Base-by-base conservation (phyloP, 23 tunicate genomes). In the Clavelina lepadiformis region DNA sequence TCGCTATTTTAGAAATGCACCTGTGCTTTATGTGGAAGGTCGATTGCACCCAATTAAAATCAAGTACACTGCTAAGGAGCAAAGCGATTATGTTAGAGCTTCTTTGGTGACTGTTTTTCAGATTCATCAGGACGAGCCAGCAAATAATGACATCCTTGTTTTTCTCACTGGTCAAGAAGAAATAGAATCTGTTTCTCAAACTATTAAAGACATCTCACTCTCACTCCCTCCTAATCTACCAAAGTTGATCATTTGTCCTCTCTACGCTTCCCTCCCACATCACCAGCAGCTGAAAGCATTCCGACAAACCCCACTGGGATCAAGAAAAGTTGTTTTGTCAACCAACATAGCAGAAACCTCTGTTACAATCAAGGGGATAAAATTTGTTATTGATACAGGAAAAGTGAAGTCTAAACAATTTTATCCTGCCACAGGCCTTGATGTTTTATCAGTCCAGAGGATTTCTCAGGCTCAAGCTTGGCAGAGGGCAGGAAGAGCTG, bases 401-500 rank as follows among this genome's bases (percentile, higher is more conserved):
- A 89, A 70, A 58, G 97, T 89, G 13, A 89, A 89, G 70, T 83
- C 83, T 22, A 89, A 89, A 81, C 74, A 65, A 20, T 89, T 81
- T 64, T 69, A 82, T 50, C 88, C 97, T 31, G 31, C 65, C 3
- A 75, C 83, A 20, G 82, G 82, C 32, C 51, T 89, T 25, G 97
- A 89, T 55, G 35, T 76, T n/a, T 58, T 89, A 19, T 66, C 84
- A 1, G 75, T 82, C 28, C 89, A 89, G 38, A 58, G 79, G 74
- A 75, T 81, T 28, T 89, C 97, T 25, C 88, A 89, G 55, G 97
- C 97, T 2, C 89, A 89, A 55, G 97, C 97, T n/a, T 81, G 89
- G 88, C 97, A 89, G 53, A 74, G 97, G 41, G 97, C 88, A 2
- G 97, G 97, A 26, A 67, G 97, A 51, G 97, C 97, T 50, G 97